These are phyloP conservation scores for Gerris buenoi DNA, from an alignment of 1,140 invertebrate genomes.

Conservation along the genomic window DNA sequence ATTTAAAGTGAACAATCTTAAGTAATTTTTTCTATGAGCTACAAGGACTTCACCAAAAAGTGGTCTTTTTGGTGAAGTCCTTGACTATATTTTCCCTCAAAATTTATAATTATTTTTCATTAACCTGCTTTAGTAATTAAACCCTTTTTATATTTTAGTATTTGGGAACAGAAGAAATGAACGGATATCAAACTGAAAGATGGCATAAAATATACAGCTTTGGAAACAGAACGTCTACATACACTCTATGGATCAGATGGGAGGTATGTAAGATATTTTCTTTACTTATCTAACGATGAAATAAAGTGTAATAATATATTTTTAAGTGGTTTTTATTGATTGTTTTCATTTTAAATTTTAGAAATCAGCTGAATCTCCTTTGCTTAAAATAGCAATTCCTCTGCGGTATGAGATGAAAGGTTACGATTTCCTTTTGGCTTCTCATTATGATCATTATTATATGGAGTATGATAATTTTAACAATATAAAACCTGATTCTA, in stretches of 20 bases:
- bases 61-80: too few species aligned
- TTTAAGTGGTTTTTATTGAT: too few species aligned
- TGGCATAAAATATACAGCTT: constrained; percentile 50
- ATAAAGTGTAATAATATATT: too few species aligned
- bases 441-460: constrained; percentile 92
- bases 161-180: constrained; percentile 24
- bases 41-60: too few species aligned
- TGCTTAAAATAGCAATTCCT: constrained; percentile 31
- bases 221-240: constrained; percentile 71
- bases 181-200: constrained; percentile 40
- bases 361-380: background rate
- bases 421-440: constrained; percentile 78
- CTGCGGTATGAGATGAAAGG: constrained; percentile 84
- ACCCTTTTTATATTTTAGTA: constrained; percentile 23
- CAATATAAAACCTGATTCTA: constrained; percentile 44
- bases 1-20: too few species aligned
- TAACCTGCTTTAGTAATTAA: too few species aligned
- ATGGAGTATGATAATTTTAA: constrained; percentile 64
- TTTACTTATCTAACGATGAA: too few species aligned
- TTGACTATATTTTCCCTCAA: too few species aligned
- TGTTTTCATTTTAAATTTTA: background rate
- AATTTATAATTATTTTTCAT: too few species aligned
- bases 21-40: too few species aligned
- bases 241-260: constrained; percentile 67
- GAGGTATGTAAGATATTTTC: constrained; percentile 39